Conservation (phyloP, 2,113 vertebrate genomes). For the Tonatia bakeri region DNA sequence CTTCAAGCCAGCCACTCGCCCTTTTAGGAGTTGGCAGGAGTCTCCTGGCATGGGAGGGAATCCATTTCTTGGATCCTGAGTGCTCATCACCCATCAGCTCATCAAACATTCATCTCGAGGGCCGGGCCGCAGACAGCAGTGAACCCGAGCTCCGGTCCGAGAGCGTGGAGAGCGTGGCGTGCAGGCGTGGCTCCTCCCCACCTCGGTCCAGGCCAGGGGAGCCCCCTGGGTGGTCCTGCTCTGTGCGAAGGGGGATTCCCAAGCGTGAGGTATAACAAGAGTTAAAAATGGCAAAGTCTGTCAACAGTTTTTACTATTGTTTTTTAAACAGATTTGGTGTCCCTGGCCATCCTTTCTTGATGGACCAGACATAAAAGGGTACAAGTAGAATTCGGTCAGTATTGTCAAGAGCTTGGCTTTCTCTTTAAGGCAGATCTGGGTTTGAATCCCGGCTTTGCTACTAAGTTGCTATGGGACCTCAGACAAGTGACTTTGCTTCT, state of each 20-base stretch:
- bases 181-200: background rate
- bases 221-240: background rate
- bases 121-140: accelerated
- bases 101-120: background rate
- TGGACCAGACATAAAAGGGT: background rate
- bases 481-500: background rate
- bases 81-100: background rate
- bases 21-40: background rate
- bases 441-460: background rate
- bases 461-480: background rate
- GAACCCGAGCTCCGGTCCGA: accelerated
- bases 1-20: background rate
- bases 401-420: background rate
- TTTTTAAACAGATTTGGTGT: background rate
- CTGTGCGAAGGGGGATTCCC: background rate
- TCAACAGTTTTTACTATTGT: background rate
- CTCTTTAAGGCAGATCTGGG: background rate
- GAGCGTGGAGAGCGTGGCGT: accelerated
- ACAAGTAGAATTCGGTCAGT: background rate
- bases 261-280: background rate
- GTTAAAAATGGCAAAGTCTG: background rate
- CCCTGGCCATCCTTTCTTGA: background rate
- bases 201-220: background rate
- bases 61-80: background rate
- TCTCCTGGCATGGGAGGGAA: background rate